Conservation (phyloP, 2,113 vertebrate species). For the Origma solitaria region DNA sequence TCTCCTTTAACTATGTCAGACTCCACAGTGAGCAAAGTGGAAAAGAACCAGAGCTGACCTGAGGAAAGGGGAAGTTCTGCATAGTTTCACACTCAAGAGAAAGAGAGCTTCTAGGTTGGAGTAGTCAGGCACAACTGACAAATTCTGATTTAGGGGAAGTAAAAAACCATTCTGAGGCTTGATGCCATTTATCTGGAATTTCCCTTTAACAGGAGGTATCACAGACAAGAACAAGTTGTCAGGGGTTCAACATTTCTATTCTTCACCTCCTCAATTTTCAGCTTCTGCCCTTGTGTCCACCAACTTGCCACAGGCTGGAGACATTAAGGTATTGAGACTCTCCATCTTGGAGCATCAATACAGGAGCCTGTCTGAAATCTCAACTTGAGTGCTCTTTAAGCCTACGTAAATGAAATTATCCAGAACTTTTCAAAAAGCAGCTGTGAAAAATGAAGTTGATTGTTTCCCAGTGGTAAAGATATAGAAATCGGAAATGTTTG, state of each 20-base stretch:
- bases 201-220: not conserved
- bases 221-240: not conserved
- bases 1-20: not conserved
- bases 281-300: not conserved
- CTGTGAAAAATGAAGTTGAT: not conserved
- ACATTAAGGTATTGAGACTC: not conserved
- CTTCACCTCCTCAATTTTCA: not conserved
- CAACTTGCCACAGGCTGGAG: not conserved
- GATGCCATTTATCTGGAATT: not conserved
- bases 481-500: not conserved
- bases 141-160: not conserved
- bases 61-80: not conserved
- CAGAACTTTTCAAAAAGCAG: not conserved
- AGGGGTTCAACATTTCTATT: not conserved
- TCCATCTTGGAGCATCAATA: not conserved
- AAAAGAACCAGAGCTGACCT: not conserved
- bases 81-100: not conserved
- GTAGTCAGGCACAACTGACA: not conserved
- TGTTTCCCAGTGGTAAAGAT: not conserved
- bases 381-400: not conserved
- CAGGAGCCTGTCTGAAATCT: not conserved
- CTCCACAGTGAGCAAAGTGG: not conserved
- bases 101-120: not conserved
- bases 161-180: not conserved
- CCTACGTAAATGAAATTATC: not conserved